Base-by-base conservation (phyloP, 1,140 invertebrate genomes). In the Plutomurus gul region DNA sequence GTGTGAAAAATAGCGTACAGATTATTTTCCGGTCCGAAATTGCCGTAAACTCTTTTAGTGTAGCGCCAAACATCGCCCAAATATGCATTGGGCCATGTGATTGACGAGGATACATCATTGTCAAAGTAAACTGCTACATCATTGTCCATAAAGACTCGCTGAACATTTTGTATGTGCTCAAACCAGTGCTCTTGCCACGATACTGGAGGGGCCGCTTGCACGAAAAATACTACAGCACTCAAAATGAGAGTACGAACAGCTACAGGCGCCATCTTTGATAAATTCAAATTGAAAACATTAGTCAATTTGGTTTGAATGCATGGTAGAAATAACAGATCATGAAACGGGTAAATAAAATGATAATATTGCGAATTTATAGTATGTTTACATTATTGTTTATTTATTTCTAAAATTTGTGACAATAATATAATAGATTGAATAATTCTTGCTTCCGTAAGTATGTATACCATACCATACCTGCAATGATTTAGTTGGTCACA, bases 1-100 rank as follows among this genome's bases (percentile, higher is more conserved):
- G 74, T 13, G 47, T 82, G 81, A 72, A 82, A 82, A 74, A 82
- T 82, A n/a, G 77, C 77, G 40, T 79, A 79, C 11, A 82, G 49
- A 70, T 65, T 75, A 27, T 75, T 71, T 33, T 81, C 82, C 2
- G 39, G 5, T 3, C 79, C 76, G 40, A 83, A 83, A 47, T 51
- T 18, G 20, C 82, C 82, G 33, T 83, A 83, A 6, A 65, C 39
- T 30, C 16, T n/a, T 65, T 82, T 82, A 6, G 51, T 47, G 43
- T 82, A 77, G 1, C 56, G 25, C 81, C 81, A 82, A 20, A 75
- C 37, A 16, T 77, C 22, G 0, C 47, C n/a, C 10, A 82, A 20
- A 39, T 70, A 82, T 36, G 60, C 33, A 18, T 47, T 37, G 8
- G 72, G 75, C 75, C 78, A 82, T 10, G 75, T 76, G n/a, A 80